Evolutionary conservation across 1,140 invertebrate species (phyloP), one percentile per base, ranked within the genome.

Genomic region (Pseudomyrmex pallidus): DNA sequence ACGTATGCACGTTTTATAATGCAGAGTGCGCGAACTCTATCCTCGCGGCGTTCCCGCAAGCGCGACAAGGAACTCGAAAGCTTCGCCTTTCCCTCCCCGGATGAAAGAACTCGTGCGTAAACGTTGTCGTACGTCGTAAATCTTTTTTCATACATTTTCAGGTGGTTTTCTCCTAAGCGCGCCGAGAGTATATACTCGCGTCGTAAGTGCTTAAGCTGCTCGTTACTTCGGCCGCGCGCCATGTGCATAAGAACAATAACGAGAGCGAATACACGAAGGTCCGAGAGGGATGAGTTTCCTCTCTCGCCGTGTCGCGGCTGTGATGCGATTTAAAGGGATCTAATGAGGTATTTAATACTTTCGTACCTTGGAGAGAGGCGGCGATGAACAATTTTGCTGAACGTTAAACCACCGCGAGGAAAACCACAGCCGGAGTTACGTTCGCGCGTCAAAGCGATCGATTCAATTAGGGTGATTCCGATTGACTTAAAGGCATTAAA

Each of bases 1-100:
- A 80, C 76, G 76, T 80, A 80, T 80, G 76, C 76, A 66, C 66
- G 76, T 80, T 80, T 80, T 80, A 80, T 80, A 80, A 80, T 80
- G 76, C 76, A 80, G 66, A 80, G 54, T 80, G 72, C 76, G 76
- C 76, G 54, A 80, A 72, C 76, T 59, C 50, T 46, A n/a, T 44
- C 35, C 35, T 77, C 64, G 48, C 74, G n/a, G 48, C 48, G 64
- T 35, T 35, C 35, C 35, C 35, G 5, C 52, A 17, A 64, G 25
- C 66, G 54, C 64, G 76, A 48, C n/a, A 25, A 72, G 67, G 76
- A 72, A 48, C 76, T 57, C 64, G 74, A 48, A 20, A 68, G 15
- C 35, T 35, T 35, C 35, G 5, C 5, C 35, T 35, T n/a, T n/a
- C n/a, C 35, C 5, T n/a, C 25, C 25, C 20, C 48, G 61, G 22